Percentiles rank a stretch among this genome's conserved stretches.
Conservation (phyloP, 2,797 vertebrate species). For the Leucoraja ocellata region DNA sequence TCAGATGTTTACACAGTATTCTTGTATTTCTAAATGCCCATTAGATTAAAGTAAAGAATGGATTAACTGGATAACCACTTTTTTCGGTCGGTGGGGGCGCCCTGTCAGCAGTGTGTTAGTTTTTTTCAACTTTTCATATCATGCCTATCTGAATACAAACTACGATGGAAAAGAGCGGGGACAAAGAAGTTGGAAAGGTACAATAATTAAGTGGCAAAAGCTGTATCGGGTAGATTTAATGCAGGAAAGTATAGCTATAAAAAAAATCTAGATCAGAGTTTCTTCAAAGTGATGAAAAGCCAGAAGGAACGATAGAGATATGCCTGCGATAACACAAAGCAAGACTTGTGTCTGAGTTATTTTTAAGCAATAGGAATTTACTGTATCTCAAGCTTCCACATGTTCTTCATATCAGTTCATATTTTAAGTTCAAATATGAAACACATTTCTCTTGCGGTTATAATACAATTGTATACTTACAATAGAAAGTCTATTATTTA, state of each 20-base stretch:
- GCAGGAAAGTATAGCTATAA: not conserved
- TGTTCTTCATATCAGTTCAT: not conserved
- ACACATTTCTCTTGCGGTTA: not conserved
- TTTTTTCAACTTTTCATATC: too few relatives aligned
- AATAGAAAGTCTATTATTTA: not conserved
- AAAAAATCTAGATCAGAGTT: not conserved
- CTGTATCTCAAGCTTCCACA: not conserved
- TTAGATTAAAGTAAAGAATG: not conserved
- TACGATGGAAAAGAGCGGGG: not conserved
- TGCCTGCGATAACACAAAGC: not conserved
- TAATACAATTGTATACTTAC: not conserved
- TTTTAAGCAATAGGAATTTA: not conserved
- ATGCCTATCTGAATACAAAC: too few relatives aligned
- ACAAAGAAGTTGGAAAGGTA: not conserved
- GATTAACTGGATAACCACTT: not conserved
- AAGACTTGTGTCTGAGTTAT: not conserved
- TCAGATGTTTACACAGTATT: not conserved
- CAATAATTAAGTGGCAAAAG: not conserved
- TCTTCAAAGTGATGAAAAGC: not conserved
- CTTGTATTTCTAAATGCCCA: not conserved
- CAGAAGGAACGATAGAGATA: not conserved
- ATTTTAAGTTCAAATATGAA: not conserved
- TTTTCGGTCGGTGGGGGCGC: too few relatives aligned
- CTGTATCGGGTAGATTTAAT: not conserved
- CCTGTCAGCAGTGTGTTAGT: too few relatives aligned